These are phyloP conservation scores for Tragelaphus strepsiceros DNA, from an alignment of 2,113 vertebrate species.

Conservation along the genomic window DNA sequence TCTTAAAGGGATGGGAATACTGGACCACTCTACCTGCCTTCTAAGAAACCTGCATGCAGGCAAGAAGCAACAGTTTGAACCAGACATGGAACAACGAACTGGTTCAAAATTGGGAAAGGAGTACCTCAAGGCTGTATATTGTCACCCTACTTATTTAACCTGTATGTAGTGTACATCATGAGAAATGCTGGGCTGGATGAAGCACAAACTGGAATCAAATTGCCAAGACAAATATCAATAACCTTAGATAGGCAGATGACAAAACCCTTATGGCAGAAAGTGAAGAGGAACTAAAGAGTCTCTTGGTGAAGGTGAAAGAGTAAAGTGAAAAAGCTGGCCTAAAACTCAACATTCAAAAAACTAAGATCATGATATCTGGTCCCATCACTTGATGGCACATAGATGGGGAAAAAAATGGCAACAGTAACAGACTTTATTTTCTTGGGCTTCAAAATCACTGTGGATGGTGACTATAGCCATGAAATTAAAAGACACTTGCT, in stretches of 20 bases:
- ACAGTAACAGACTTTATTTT: background rate
- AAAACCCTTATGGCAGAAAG: background rate
- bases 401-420: background rate
- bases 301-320: background rate
- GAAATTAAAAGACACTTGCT: background rate
- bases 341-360: background rate
- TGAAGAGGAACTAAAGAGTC: background rate
- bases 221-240: background rate
- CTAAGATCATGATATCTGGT: background rate
- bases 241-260: background rate
- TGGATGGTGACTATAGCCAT: background rate
- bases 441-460: background rate
- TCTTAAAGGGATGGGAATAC: background rate
- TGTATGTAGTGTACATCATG: background rate
- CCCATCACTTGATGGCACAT: background rate
- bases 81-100: accelerated
- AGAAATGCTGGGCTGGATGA: background rate
- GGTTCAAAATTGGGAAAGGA: background rate
- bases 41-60: background rate
- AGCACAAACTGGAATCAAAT: background rate
- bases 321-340: background rate
- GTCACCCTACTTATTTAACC: background rate
- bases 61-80: background rate
- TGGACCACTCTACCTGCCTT: background rate
- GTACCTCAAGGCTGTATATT: background rate